These are phyloP conservation scores for Erythrocebus patas DNA, from an alignment of 2,113 vertebrate genomes.

Conservation along the genomic window DNA sequence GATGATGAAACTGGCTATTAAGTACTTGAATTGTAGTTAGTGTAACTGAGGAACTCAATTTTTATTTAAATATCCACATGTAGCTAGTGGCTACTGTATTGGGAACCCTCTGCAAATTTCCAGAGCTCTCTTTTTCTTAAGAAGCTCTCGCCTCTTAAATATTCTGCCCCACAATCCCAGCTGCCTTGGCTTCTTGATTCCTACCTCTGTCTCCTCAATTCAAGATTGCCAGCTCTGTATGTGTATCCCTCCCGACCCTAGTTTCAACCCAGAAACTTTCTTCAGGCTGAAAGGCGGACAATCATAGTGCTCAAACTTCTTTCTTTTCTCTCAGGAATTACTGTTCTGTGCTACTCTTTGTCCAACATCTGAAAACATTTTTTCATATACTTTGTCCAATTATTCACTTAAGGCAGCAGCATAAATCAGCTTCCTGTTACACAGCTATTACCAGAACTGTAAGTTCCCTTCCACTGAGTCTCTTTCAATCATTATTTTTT, in stretches of 20 bases:
- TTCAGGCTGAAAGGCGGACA: background rate
- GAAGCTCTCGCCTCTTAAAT: background rate
- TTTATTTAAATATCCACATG: slow-evolving; percentile 1
- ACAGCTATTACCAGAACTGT: background rate
- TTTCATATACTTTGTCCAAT: background rate
- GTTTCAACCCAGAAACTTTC: background rate
- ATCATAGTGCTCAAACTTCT: background rate
- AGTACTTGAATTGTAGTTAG: background rate
- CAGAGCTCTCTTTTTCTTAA: background rate
- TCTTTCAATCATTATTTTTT: background rate
- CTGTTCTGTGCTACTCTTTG: background rate
- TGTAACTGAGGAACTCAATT: background rate
- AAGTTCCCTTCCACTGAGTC: background rate
- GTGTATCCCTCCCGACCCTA: background rate
- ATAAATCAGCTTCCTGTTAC: background rate
- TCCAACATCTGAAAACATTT: slow-evolving; percentile 10
- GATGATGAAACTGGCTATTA: background rate
- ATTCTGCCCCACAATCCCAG: background rate
- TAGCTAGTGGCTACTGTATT: background rate
- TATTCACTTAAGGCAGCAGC: background rate
- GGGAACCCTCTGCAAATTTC: background rate
- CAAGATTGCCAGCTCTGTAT: background rate
- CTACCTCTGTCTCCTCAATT: background rate
- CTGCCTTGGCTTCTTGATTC: background rate
- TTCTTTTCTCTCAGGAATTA: background rate